A percentile compares a stretch with the other conserved stretches of the same genome.
Evolutionary conservation across 2,888 invertebrate species (phyloP).

Genomic region (Phrixothrix hirtus): DNA sequence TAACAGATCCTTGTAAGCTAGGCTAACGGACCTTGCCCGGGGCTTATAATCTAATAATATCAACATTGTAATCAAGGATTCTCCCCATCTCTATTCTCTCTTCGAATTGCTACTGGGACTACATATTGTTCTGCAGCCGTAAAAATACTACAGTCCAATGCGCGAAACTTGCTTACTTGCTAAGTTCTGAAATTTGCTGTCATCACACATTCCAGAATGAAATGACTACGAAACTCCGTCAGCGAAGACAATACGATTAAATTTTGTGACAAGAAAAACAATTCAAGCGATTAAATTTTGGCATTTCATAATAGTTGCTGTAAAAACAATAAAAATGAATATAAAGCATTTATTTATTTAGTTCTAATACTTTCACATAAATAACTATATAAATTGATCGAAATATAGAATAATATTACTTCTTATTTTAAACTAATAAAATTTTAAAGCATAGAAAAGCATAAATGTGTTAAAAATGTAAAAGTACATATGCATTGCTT

Average conservation of each 20-base stretch:
- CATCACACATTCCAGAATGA: constrained; percentile 38
- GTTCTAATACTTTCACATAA: too few relatives aligned
- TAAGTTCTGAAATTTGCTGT: constrained; percentile 39
- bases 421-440: too few relatives aligned
- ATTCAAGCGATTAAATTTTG: constrained; percentile 34
- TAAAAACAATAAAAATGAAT: too few relatives aligned
- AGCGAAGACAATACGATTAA: constrained; percentile 39
- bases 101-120: constrained; percentile 39
- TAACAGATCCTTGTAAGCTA: constrained; percentile 31
- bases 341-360: too few relatives aligned
- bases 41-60: constrained; percentile 51
- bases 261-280: constrained; percentile 41
- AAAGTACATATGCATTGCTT: constrained; percentile 41
- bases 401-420: too few relatives aligned
- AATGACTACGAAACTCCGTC: constrained; percentile 35
- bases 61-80: constrained; percentile 49
- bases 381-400: too few relatives aligned
- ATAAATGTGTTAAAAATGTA: constrained; percentile 10
- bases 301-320: constrained; percentile 12
- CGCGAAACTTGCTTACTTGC: constrained; percentile 38
- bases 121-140: constrained; percentile 42
- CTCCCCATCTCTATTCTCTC: constrained; percentile 38
- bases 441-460: constrained; percentile 16
- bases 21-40: constrained; percentile 35
- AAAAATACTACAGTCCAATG: constrained; percentile 43